These are phyloP conservation scores for Drosophila mayaguana DNA, from an alignment of 2,888 invertebrate species.

Conservation along the genomic window DNA sequence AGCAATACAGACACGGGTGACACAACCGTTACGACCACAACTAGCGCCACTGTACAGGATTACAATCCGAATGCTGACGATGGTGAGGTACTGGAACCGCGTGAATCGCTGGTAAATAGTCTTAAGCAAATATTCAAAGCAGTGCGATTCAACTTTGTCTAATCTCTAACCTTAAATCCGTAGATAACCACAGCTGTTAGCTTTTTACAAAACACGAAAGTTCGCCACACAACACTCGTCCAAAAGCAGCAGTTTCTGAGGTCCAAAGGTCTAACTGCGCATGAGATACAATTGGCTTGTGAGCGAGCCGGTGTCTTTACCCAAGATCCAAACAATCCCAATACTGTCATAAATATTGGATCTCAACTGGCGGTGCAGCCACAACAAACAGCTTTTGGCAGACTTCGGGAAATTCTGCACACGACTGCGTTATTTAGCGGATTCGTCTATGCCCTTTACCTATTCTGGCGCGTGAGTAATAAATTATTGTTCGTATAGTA, in stretches of 20 bases:
- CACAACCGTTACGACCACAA: conserved; percentile 68
- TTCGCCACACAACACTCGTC: conserved; percentile 90
- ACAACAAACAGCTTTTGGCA: conserved; percentile 85
- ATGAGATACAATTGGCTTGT: conserved; percentile 91
- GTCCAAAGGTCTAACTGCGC: conserved; percentile 91
- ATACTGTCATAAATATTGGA: conserved; percentile 83
- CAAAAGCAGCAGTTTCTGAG: conserved; percentile 92
- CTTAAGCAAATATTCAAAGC: background rate
- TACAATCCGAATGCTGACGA: conserved; percentile 38
- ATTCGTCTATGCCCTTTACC: conserved; percentile 91
- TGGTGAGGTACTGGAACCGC: conserved; percentile 60
- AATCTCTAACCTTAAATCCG: conserved; percentile 69
- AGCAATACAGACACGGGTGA: conserved; percentile 84
- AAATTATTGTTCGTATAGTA: background rate
- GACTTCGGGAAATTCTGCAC: conserved; percentile 89
- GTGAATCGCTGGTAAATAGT: conserved; percentile 82
- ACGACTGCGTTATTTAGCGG: conserved; percentile 91
- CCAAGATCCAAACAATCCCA: conserved; percentile 81
- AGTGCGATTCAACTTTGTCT: conserved; percentile 40
- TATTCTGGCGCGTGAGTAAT: conserved; percentile 90
- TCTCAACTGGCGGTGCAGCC: conserved; percentile 75
- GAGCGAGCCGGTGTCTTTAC: conserved; percentile 87
- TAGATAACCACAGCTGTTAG: conserved; percentile 94
- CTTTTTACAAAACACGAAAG: conserved; percentile 94
- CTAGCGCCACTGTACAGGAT: conserved; percentile 58